A percentile compares a stretch with the other conserved stretches of the same genome.
Evolutionary conservation across 2,888 invertebrate species (phyloP).

Genomic region (Camptogramma bilineatum): DNA sequence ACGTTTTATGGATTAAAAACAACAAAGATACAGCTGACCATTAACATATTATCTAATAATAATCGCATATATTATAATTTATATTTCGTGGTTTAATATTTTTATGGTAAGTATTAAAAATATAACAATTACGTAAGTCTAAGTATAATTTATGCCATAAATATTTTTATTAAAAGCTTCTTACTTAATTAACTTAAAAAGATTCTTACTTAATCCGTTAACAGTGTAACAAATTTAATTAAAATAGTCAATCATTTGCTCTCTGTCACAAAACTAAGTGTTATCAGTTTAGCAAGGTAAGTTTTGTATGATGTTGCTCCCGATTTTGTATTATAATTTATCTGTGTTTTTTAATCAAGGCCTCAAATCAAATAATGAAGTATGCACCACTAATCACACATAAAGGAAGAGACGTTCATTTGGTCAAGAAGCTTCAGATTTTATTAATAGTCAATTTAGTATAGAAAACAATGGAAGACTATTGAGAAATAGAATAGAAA

Average conservation of each 20-base stretch:
- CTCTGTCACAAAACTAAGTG: not conserved
- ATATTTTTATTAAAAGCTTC: not conserved
- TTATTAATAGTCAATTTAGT: not conserved
- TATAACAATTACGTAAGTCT: no score
- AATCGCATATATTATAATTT: not conserved
- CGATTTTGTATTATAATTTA: slow-evolving; percentile 27
- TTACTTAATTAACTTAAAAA: not conserved
- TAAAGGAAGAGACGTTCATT: not conserved
- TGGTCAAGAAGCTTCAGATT: not conserved
- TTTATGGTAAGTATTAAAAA: no score
- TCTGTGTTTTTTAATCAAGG: not conserved
- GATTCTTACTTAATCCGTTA: not conserved
- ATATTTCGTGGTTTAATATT: not conserved
- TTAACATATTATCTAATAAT: not conserved
- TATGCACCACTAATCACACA: not conserved
- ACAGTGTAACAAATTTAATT: not conserved
- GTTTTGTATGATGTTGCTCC: slow-evolving; percentile 26
- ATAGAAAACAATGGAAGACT: slow-evolving; percentile 13
- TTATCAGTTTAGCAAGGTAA: not conserved
- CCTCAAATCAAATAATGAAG: no score
- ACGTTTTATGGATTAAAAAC: not conserved
- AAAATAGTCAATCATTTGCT: slow-evolving; percentile 11
- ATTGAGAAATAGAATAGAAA: not conserved
- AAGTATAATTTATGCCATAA: not conserved
- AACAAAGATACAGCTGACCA: not conserved